phyloP scores from a whole-genome alignment of 2,797 vertebrate species.

The Sebastes hubbsi region DNA sequence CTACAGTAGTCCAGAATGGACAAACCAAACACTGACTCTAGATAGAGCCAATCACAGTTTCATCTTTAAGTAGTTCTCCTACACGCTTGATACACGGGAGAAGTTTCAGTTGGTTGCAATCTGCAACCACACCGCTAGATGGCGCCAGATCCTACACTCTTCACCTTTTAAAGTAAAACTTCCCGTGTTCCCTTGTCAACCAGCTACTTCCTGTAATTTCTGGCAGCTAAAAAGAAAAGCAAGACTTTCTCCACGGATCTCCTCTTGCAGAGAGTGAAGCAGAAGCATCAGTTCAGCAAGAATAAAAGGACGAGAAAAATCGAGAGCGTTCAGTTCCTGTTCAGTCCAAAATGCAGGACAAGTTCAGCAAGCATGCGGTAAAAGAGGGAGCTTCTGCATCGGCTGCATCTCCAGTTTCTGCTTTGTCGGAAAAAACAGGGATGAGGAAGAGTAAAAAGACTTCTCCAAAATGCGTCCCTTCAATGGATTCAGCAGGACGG shows the following conservation, averaged over 20 bases:
- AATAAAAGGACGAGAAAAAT: not conserved
- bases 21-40: no score
- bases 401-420: slow-evolving; percentile 18
- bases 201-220: slow-evolving; percentile 3
- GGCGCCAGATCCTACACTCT: no score
- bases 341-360: slow-evolving; percentile 21
- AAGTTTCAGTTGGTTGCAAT: no score
- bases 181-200: not conserved
- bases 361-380: slow-evolving; percentile 47
- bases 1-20: no score
- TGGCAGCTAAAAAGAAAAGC: not conserved
- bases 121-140: no score
- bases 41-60: no score
- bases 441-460: slow-evolving; percentile 11
- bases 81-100: no score
- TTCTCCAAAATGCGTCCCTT: not conserved
- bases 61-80: no score
- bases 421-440: slow-evolving; percentile 4
- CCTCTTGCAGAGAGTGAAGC: not conserved
- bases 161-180: not conserved
- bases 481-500: not conserved
- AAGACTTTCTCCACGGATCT: not conserved
- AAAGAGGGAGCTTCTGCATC: not conserved
- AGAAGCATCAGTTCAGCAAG: slow-evolving; percentile 1
- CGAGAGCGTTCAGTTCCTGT: slow-evolving; percentile 2